Base-by-base conservation (phyloP, 2,888 invertebrate genomes). In the Drosophila silvestris region DNA sequence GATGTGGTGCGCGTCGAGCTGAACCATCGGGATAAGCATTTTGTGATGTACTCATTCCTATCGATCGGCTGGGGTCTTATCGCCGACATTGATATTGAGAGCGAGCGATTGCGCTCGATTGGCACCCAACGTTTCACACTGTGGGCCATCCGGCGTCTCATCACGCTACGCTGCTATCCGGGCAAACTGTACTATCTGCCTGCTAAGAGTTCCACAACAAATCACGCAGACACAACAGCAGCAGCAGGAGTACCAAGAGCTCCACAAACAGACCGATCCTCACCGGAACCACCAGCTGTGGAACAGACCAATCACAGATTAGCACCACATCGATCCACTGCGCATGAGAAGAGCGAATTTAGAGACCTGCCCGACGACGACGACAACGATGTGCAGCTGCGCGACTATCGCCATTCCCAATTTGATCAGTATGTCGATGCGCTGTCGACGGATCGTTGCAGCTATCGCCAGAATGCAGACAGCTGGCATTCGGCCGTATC, bases 1-100 rank as follows among this genome's bases (percentile, higher is more conserved):
- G 99, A 99, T 93, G 94, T 99, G 66, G 97, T 99, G 52, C 95
- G 97, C 74, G 96, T 99, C 37, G 97, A 99, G 62, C 94, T 96
- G 92, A 95, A 95, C 83, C 63, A 83, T 7, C 69, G 65, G 12
- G 80, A 83, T 4, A 71, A 95, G 33, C 76, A 81, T 50, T 77
- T 41, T 22, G 96, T 96, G 81, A 95, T 98, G 93, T 98, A 96
- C 93, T 98, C 99, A 32, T 99, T 99, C 93, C 94, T 99, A 61
- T 98, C 99, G 4, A 95, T 99, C 64, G 98, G 98, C 57, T 99
- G 99, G 99, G 99, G 99, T 14, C 94, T 99, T 12, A 95, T 99
- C 74, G 97, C 99, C 0, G 99, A 99, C 93, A 98, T 99, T 85
- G 99, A 99, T 93, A 99, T 99, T 80, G 99, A 99, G 94, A 99